These are phyloP conservation scores for Chloebia gouldiae DNA, from an alignment of 2,113 vertebrate genomes.

Conservation along the genomic window DNA sequence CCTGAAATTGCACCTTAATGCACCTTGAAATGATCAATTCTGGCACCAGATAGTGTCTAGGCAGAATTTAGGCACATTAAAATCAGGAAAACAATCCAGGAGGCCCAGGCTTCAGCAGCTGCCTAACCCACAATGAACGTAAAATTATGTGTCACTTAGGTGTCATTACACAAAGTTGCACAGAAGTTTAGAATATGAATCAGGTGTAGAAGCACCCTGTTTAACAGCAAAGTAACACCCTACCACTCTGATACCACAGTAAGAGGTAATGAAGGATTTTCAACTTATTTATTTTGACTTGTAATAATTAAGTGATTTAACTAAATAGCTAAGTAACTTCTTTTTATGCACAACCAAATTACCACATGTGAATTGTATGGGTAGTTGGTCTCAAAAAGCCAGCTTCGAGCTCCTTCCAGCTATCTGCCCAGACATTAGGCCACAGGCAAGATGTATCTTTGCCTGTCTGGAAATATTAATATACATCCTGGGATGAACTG, in stretches of 20 bases:
- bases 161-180: neutral
- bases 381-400: neutral
- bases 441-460: neutral
- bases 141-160: neutral
- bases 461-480: neutral
- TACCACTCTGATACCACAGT: neutral
- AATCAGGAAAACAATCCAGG: neutral
- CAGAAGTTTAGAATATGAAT: neutral
- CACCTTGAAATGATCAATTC: neutral
- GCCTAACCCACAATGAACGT: neutral
- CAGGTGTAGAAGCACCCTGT: neutral
- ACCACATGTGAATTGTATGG: neutral
- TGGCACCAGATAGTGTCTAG: neutral
- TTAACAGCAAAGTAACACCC: neutral
- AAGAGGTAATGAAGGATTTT: neutral
- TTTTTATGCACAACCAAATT: neutral
- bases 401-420: neutral
- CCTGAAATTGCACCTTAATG: neutral
- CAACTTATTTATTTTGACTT: neutral
- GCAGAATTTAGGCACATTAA: neutral
- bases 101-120: neutral
- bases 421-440: neutral
- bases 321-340: neutral
- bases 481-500: rapidly evolving
- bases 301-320: neutral